A percentile compares a stretch with the other conserved stretches of the same genome.
phyloP scores from a whole-genome alignment of 1,140 invertebrate genomes.

The Drosophila littoralis region DNA sequence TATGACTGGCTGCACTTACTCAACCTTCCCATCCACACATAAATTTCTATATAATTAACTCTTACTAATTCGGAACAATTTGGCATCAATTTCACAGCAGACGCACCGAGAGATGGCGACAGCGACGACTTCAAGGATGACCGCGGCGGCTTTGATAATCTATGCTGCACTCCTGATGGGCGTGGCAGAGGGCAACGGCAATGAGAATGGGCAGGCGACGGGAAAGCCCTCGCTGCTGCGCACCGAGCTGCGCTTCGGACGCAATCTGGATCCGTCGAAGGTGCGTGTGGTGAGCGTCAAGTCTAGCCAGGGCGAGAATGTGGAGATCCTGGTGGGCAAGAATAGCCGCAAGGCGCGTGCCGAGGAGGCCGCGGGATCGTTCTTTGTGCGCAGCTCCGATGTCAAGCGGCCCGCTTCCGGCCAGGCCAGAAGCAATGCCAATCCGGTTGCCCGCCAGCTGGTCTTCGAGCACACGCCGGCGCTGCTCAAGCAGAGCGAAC shows the following conservation, averaged over 20 bases:
- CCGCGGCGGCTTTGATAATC: slow-evolving; percentile 7
- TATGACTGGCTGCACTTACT: background rate
- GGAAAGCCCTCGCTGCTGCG: slow-evolving; percentile 86
- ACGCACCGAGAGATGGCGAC: slow-evolving; percentile 34
- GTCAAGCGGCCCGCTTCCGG: slow-evolving; percentile 42
- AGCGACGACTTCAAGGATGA: slow-evolving; percentile 26
- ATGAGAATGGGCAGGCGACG: slow-evolving; percentile 32
- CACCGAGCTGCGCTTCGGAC: slow-evolving; percentile 90
- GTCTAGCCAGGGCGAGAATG: slow-evolving; percentile 89
- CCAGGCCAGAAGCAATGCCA: slow-evolving; percentile 17
- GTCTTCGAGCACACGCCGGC: slow-evolving; percentile 67
- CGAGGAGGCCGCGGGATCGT: slow-evolving; percentile 79
- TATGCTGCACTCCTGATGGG: slow-evolving; percentile 17
- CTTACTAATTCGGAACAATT: slow-evolving; percentile 40
- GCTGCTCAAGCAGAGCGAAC: slow-evolving; percentile 68
- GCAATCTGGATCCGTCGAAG: slow-evolving; percentile 90
- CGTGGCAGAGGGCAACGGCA: slow-evolving; percentile 1
- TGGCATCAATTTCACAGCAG: slow-evolving; percentile 50
- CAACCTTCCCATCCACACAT: background rate
- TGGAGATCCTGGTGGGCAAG: slow-evolving; percentile 91
- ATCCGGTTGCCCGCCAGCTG: slow-evolving; percentile 48
- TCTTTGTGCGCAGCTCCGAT: slow-evolving; percentile 84
- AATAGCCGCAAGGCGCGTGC: slow-evolving; percentile 72
- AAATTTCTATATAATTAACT: slow-evolving; percentile 23
- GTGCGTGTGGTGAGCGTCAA: slow-evolving; percentile 90